These are phyloP conservation scores for Calliphora vomitoria DNA, from an alignment of 2,888 invertebrate species.

Conservation along the genomic window DNA sequence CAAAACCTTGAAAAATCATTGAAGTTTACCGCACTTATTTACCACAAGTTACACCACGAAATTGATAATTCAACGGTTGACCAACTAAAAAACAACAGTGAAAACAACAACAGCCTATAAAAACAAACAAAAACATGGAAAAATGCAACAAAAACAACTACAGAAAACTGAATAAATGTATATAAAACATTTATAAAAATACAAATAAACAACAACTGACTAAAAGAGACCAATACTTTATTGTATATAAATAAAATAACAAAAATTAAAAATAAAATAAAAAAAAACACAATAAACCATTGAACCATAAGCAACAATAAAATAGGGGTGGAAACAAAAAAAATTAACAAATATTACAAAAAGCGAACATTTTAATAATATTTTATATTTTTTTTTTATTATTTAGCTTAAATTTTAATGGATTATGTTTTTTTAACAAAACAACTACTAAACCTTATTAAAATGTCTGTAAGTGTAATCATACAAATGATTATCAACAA, in stretches of 20 bases:
- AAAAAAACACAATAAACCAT: too few relatives aligned
- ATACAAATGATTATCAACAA: neutral
- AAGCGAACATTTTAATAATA: neutral
- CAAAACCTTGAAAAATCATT: constrained; percentile 79
- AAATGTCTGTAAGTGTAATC: neutral
- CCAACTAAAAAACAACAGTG: constrained; percentile 76
- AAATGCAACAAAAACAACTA: constrained; percentile 58
- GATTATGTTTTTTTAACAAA: too few relatives aligned
- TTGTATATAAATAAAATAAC: constrained; percentile 38
- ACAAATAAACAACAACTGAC: constrained; percentile 68
- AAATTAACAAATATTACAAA: neutral
- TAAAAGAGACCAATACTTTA: constrained; percentile 45
- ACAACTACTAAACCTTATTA: neutral
- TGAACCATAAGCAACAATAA: neutral
- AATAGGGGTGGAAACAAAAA: neutral
- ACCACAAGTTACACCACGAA: constrained; percentile 83
- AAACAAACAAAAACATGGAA: constrained; percentile 68
- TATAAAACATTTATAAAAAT: constrained; percentile 71
- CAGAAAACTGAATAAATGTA: constrained; percentile 65
- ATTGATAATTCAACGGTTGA: constrained; percentile 84
- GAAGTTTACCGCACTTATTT: constrained; percentile 82
- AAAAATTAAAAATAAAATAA: neutral
- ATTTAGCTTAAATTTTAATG: too few relatives aligned
- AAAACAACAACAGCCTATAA: constrained; percentile 72
- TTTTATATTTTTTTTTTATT: too few relatives aligned